These are phyloP conservation scores for Sebastolobus alascanus DNA, from an alignment of 2,797 vertebrate species.

Conservation along the genomic window DNA sequence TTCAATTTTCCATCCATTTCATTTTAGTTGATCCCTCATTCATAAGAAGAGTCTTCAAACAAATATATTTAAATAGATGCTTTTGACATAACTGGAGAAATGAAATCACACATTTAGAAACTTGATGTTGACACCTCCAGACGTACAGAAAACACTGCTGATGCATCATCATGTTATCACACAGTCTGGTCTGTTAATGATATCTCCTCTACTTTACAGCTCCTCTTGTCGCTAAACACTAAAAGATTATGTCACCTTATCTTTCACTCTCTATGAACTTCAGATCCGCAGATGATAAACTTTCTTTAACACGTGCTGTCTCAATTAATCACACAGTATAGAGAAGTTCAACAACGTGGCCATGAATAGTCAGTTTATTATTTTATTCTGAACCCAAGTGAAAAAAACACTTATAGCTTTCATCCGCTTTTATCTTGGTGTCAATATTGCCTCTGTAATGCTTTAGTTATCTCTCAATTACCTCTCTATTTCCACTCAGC, in stretches of 20 bases:
- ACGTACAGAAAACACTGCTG: background rate
- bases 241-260: background rate
- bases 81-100: background rate
- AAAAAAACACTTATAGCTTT: background rate
- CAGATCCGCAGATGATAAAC: background rate
- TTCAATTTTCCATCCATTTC: background rate
- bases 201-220: constrained; percentile 1
- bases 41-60: background rate
- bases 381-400: background rate
- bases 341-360: background rate
- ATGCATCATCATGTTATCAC: background rate
- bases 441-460: constrained; percentile 37
- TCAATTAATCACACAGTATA: background rate
- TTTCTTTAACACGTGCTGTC: background rate
- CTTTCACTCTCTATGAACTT: background rate
- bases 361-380: background rate
- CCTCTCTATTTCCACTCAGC: constrained; percentile 41
- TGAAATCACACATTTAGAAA: background rate
- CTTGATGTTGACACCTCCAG: background rate
- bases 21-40: background rate
- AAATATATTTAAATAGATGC: background rate
- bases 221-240: background rate
- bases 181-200: background rate
- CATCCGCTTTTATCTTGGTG: constrained; percentile 40
- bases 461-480: constrained; percentile 49